Evolutionary conservation across 2,797 vertebrate genomes (phyloP), one percentile per base, ranked within the genome.

Genomic region (Paratrypauchen microcephalus): DNA sequence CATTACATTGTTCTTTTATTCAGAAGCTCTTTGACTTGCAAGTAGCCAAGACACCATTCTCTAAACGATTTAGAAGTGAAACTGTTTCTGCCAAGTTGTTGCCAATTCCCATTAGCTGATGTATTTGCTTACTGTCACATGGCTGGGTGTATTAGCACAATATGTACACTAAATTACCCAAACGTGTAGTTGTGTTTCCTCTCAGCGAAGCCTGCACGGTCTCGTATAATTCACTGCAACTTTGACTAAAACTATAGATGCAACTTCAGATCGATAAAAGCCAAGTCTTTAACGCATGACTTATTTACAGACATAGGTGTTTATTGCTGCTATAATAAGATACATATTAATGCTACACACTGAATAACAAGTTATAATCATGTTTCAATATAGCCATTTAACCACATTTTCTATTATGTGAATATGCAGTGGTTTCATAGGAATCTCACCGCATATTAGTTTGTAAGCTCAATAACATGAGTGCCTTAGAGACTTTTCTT

Each of bases 211-310:
- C 56, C 65, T 2, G 45, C 48, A 70, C 9, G 15, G 60, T 19
- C 4, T 39, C 15, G 52, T 6, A 75, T 61, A 61, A 19, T n/a
- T 73, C 70, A 32, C 56, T 36, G 75, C 48, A 68, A 54, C 68
- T 71, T 64, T 56, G 45, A 57, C 30, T 62, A 48, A 68, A 77
- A 62, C 55, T 68, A 39, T 61, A 2, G 52, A 19, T 71, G 61
- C 36, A n/a, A n/a, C 69, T 61, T 77, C 66, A 39, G 55, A 82
- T 87, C 79, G 72, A 82, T 87, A 75, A 23, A 75, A 45, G 41
- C 71, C 73, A 75, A 68, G 62, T 15, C 15, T 75, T 66, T 68
- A 0, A 24, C 4, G 26, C 72, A 74, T 68, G 74, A 74, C 55
- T 79, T 69, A 61, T 75, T 72, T 62, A 45, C 41, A 41, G 39